These are phyloP conservation scores for Balanococcus diminutus DNA, from an alignment of 2,888 invertebrate species.

Conservation along the genomic window DNA sequence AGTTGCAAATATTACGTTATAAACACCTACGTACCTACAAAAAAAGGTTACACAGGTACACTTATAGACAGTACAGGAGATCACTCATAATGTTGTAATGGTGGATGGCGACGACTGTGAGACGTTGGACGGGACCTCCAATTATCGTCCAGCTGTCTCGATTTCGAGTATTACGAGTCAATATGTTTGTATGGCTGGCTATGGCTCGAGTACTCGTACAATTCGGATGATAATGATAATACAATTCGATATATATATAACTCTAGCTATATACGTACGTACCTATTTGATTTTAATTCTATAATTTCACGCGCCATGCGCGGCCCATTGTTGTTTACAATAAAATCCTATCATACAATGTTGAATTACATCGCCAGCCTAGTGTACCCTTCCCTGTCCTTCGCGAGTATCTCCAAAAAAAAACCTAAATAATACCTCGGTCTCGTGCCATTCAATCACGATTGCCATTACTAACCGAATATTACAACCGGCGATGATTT, in stretches of 20 bases:
- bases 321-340: neutral
- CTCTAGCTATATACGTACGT: neutral
- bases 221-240: neutral
- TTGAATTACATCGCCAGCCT: neutral
- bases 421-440: neutral
- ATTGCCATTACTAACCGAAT: neutral
- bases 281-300: constrained; percentile 20
- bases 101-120: neutral
- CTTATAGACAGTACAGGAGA: neutral
- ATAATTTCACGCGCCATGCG: constrained; percentile 1
- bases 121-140: neutral
- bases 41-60: constrained; percentile 35
- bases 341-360: neutral
- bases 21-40: neutral
- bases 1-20: neutral
- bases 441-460: constrained; percentile 5
- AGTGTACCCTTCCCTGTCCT: neutral
- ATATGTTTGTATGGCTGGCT: no score
- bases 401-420: neutral
- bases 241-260: neutral
- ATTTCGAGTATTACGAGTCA: neutral
- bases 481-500: neutral
- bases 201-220: neutral
- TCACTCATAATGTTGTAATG: neutral
- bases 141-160: constrained; percentile 18